These are phyloP conservation scores for Amphibalanus amphitrite DNA, from an alignment of 1,140 invertebrate species.

Conservation along the genomic window DNA sequence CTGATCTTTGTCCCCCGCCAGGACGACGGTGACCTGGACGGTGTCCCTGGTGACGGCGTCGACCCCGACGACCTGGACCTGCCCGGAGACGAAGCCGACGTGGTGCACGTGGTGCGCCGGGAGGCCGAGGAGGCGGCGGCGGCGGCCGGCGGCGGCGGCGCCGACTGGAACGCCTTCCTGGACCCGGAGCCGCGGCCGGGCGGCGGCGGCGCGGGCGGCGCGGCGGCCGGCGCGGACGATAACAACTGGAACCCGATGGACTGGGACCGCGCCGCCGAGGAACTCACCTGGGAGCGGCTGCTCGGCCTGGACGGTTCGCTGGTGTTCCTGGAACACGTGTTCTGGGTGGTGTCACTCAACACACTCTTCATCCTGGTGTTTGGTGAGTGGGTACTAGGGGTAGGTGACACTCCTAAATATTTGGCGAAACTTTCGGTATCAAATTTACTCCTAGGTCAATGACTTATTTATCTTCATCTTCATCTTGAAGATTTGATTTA, in stretches of 20 bases:
- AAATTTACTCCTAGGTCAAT: background rate
- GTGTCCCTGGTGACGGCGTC: background rate
- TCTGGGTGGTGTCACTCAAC: conserved; percentile 96
- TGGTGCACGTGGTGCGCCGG: conserved; percentile 19
- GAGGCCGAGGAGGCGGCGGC: conserved; percentile 52
- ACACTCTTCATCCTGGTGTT: conserved; percentile 81
- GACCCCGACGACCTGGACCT: conserved; percentile 3
- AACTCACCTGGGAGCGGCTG: conserved; percentile 92
- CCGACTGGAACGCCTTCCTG: conserved; percentile 74
- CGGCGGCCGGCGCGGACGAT: conserved; percentile 53
- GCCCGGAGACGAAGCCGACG: conserved; percentile 10
- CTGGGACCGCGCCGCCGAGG: conserved; percentile 92
- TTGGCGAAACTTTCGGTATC: too few relatives aligned
- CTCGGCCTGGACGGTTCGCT: conserved; percentile 92
- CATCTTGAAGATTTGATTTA: background rate
- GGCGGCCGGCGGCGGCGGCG: conserved; percentile 92
- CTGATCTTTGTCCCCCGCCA: background rate
- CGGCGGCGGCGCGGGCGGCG: conserved; percentile 20
- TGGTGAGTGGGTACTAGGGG: conserved; percentile 25
- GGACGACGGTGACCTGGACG: background rate
- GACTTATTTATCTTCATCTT: background rate
- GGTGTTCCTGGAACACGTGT: conserved; percentile 94
- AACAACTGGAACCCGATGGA: conserved; percentile 83
- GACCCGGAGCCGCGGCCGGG: conserved; percentile 9
- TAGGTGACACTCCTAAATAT: too few relatives aligned